phyloP scores from a whole-genome alignment of 2,113 vertebrate species.

The Lonchura striata region DNA sequence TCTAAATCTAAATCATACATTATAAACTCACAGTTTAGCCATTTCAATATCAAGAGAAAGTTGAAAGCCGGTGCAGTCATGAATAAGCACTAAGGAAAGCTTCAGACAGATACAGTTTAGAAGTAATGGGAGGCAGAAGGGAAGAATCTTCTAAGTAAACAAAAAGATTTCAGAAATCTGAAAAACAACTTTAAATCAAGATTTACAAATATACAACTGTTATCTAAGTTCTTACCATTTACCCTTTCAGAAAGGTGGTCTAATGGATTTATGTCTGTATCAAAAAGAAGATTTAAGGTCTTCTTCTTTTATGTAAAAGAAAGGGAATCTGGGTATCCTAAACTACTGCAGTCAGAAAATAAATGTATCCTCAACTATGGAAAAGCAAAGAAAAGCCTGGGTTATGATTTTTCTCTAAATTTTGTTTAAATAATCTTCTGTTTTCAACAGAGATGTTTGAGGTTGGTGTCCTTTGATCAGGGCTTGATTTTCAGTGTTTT shows the following conservation, averaged over 20 bases:
- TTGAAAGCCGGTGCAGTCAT: conserved; percentile 67
- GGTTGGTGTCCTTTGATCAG: background rate
- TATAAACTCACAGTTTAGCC: conserved; percentile 73
- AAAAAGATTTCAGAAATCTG: conserved; percentile 60
- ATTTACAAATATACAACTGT: conserved; percentile 24
- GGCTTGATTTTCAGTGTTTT: background rate
- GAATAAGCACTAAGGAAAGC: conserved; percentile 71
- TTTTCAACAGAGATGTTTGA: background rate
- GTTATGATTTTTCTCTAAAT: background rate
- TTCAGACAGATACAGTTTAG: conserved; percentile 61
- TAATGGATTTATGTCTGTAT: background rate
- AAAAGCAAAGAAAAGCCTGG: background rate
- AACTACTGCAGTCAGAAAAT: background rate
- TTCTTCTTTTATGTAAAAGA: background rate
- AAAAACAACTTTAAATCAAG: conserved; percentile 60
- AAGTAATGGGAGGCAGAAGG: conserved; percentile 61
- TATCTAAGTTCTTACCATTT: conserved; percentile 19
- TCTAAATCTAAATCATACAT: conserved; percentile 76
- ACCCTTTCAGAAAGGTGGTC: background rate
- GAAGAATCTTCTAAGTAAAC: conserved; percentile 40
- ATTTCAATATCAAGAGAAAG: conserved; percentile 74
- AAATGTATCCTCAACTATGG: background rate
- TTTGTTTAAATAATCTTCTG: background rate
- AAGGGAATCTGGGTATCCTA: background rate
- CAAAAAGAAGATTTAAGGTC: background rate